These are phyloP conservation scores for Dryomyza anilis DNA, from an alignment of 2,888 invertebrate species.

Conservation along the genomic window DNA sequence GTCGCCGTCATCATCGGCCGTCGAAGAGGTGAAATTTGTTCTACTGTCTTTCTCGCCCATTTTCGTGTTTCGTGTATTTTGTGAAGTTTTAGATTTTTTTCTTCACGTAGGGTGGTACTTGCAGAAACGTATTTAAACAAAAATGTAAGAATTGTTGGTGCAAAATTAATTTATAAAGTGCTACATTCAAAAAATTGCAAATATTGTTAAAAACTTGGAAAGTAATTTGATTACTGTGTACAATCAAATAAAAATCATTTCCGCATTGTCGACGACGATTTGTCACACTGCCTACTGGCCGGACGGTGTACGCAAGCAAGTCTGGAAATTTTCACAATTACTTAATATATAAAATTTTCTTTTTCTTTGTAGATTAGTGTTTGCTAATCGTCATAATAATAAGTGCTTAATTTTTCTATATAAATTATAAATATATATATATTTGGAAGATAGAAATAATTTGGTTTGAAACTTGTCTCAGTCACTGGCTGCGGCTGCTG, in stretches of 20 bases:
- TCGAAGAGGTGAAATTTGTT: constrained; percentile 39
- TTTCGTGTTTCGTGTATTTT: constrained; percentile 36
- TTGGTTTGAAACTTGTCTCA: neutral
- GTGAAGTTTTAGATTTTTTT: constrained; percentile 24
- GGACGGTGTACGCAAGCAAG: constrained; percentile 8
- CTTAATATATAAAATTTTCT: neutral
- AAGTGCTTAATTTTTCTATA: neutral
- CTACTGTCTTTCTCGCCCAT: constrained; percentile 29
- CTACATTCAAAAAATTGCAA: neutral
- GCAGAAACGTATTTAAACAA: constrained; percentile 15
- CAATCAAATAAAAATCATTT: constrained; percentile 7
- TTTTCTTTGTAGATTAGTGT: neutral
- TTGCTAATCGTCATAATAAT: neutral
- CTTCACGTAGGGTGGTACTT: constrained; percentile 48
- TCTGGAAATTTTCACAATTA: constrained; percentile 4
- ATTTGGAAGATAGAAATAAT: no score
- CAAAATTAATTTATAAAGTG: neutral
- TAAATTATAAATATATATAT: no score
- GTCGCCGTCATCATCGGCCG: constrained; percentile 50
- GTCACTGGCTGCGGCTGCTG: constrained; percentile 28
- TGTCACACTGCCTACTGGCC: constrained; percentile 6
- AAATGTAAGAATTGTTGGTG: constrained; percentile 3
- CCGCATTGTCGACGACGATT: constrained; percentile 13
- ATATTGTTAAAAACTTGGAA: neutral
- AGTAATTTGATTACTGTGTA: neutral